These are phyloP conservation scores for Callorhinus ursinus DNA, from an alignment of 2,113 vertebrate species.

Conservation along the genomic window DNA sequence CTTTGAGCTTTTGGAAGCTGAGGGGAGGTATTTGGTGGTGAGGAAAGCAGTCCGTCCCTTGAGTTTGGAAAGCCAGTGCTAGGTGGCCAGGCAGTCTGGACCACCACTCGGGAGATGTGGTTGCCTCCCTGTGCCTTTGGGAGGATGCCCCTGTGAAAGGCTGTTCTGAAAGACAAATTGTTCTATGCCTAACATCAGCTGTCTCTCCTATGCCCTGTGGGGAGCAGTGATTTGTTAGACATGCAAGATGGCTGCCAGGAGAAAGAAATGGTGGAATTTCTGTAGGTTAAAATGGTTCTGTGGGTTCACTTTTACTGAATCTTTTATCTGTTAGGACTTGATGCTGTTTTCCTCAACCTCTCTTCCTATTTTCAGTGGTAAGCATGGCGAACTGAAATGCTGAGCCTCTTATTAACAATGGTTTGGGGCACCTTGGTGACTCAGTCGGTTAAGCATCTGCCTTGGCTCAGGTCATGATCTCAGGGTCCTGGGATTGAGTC, in stretches of 20 bases:
- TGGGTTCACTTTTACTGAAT: conserved; percentile 79
- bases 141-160: neutral
- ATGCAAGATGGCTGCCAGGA: conserved; percentile 74
- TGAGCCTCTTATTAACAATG: conserved; percentile 79
- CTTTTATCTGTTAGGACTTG: conserved; percentile 63
- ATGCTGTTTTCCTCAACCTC: neutral
- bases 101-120: neutral
- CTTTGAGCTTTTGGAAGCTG: neutral
- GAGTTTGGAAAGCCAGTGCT: neutral
- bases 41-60: neutral
- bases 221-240: conserved; percentile 78
- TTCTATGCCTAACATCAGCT: neutral
- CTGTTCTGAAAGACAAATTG: neutral
- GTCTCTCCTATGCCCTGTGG: conserved; percentile 67
- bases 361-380: neutral
- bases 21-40: neutral
- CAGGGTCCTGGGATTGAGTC: no score
- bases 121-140: neutral
- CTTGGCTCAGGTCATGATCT: no score
- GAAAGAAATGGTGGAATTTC: conserved; percentile 70
- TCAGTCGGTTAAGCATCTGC: no score
- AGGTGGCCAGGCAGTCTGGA: neutral
- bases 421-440: conserved; percentile 19
- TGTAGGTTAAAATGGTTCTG: conserved; percentile 79
- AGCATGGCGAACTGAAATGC: conserved; percentile 39